Percentiles rank a stretch among this genome's conserved stretches.
These are phyloP conservation scores for Oxyura jamaicensis DNA, from an alignment of 2,113 vertebrate genomes.

Conservation along the genomic window DNA sequence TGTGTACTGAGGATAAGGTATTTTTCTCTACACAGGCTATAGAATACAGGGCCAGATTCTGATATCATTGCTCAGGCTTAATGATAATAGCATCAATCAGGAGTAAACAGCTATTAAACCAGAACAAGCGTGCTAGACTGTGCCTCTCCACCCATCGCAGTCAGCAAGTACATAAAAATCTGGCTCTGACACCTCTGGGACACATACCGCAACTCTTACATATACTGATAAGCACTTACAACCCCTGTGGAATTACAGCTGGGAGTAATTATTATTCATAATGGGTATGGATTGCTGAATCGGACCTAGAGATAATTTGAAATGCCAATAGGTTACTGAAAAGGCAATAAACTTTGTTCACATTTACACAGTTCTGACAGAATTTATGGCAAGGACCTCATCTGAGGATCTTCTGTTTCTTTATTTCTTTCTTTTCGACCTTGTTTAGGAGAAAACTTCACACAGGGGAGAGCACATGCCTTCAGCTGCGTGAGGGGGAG, in stretches of 20 bases:
- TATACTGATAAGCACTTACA: background rate
- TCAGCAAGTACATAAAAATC: background rate
- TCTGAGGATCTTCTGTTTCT: background rate
- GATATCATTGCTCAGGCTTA: background rate
- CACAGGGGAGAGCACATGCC: fast-evolving
- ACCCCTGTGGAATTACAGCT: background rate
- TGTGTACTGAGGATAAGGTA: background rate
- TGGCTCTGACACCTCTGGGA: background rate
- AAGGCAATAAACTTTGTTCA: background rate
- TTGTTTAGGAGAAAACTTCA: background rate
- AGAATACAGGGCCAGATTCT: background rate
- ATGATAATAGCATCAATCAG: background rate
- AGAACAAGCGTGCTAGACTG: background rate
- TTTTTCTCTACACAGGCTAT: background rate
- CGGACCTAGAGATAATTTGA: background rate
- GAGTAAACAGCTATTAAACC: background rate
- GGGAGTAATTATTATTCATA: background rate
- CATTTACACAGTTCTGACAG: background rate
- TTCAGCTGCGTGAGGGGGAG: background rate
- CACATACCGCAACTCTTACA: background rate
- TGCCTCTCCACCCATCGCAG: background rate
- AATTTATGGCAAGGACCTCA: background rate
- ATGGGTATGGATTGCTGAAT: background rate
- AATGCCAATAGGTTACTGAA: background rate
- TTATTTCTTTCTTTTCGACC: background rate